These are phyloP conservation scores for Proisotoma minuta DNA, from an alignment of 2,888 invertebrate species.

Conservation along the genomic window DNA sequence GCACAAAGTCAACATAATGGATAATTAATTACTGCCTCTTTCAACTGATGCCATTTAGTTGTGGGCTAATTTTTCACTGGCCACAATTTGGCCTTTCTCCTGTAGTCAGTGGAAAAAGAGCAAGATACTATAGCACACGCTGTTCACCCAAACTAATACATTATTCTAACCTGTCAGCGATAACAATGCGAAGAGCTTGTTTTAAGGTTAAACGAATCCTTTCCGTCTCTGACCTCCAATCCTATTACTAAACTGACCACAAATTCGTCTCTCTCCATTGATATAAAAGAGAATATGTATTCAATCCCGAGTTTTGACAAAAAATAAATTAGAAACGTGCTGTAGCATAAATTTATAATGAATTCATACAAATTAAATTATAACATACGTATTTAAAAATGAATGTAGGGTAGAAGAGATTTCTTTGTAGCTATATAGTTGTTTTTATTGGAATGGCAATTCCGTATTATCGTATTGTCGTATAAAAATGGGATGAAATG, in stretches of 20 bases:
- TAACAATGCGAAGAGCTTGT: slow-evolving; percentile 1
- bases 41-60: neutral
- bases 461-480: slow-evolving; percentile 43
- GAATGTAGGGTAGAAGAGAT: no score
- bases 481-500: slow-evolving; percentile 27
- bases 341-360: no score
- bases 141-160: no score
- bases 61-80: slow-evolving; percentile 1
- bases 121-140: no score
- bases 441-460: slow-evolving; percentile 43
- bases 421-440: no score
- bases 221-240: neutral
- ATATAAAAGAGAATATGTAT: no score
- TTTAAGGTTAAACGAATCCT: slow-evolving; percentile 3
- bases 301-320: no score
- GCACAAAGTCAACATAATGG: neutral
- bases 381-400: no score
- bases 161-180: neutral
- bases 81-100: neutral
- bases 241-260: neutral
- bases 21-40: neutral
- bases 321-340: no score
- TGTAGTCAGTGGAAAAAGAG: neutral
- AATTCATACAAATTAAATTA: no score
- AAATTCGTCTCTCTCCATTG: neutral